A percentile compares a stretch with the other conserved stretches of the same genome.
phyloP scores from a whole-genome alignment of 2,113 vertebrate species.

The Camelus dromedarius region DNA sequence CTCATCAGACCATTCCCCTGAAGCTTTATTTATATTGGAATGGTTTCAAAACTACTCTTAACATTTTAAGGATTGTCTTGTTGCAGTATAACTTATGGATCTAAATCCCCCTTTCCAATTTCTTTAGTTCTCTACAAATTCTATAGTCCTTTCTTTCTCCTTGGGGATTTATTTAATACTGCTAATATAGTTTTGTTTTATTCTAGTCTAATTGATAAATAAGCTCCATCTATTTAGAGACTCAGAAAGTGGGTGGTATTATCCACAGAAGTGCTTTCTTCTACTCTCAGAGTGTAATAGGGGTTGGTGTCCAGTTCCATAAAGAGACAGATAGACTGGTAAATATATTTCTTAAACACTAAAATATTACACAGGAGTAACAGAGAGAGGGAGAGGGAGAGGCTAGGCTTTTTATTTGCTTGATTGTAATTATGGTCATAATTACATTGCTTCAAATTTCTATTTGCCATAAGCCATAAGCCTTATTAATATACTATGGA shows the following conservation, averaged over 20 bases:
- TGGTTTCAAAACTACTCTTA: conserved; percentile 64
- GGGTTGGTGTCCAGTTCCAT: not conserved
- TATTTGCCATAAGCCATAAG: not conserved
- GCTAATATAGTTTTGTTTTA: conserved; percentile 30
- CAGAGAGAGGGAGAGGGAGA: not conserved
- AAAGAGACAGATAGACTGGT: not conserved
- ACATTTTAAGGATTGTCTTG: conserved; percentile 51
- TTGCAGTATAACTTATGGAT: conserved; percentile 35
- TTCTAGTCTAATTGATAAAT: conserved; percentile 43
- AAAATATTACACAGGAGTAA: not conserved
- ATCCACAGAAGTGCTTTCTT: not conserved
- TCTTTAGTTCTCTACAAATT: not conserved
- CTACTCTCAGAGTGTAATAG: not conserved
- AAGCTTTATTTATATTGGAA: conserved; percentile 71
- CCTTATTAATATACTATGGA: not conserved
- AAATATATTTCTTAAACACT: not conserved
- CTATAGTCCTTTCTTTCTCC: not conserved
- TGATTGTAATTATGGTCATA: not conserved
- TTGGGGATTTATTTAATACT: not conserved
- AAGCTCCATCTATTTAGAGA: not conserved
- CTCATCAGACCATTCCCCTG: conserved; percentile 62
- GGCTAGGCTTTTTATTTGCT: not conserved
- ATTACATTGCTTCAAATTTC: not conserved
- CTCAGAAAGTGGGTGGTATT: not conserved
- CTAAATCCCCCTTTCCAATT: conserved; percentile 45